Evolutionary conservation across 2,797 vertebrate genomes (phyloP).

Genomic region (Cyprinodon diabolis): DNA sequence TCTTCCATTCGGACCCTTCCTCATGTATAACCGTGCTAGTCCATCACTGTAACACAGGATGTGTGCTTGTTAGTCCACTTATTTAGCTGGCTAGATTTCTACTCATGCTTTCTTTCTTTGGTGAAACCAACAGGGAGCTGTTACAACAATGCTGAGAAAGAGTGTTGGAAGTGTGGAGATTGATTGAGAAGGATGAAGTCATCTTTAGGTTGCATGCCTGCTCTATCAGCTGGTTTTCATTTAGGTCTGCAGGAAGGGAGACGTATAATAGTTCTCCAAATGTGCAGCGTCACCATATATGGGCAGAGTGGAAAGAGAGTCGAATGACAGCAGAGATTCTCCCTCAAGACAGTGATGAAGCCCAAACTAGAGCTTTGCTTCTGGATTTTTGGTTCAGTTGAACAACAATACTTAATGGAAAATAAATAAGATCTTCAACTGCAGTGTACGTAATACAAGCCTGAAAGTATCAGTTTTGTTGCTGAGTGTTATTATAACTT

Average conservation of each 20-base stretch:
- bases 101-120: conserved; percentile 28
- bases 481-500: neutral
- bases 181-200: conserved; percentile 66
- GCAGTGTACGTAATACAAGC: neutral
- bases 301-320: conserved; percentile 53
- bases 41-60: conserved; percentile 21
- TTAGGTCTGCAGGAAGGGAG: conserved; percentile 57
- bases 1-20: conserved; percentile 11
- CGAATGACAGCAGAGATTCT: conserved; percentile 51
- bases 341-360: conserved; percentile 28
- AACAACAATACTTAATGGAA: neutral
- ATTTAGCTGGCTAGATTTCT: conserved; percentile 30
- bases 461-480: neutral
- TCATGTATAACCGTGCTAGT: conserved; percentile 15
- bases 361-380: neutral
- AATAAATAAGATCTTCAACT: neutral
- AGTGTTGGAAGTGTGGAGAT: conserved; percentile 35
- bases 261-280: conserved; percentile 48
- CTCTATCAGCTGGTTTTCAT: conserved; percentile 76
- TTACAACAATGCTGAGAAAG: conserved; percentile 42
- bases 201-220: conserved; percentile 71
- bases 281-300: conserved; percentile 67
- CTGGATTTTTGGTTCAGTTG: neutral
- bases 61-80: neutral
- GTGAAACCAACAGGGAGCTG: conserved; percentile 58